A percentile compares a stretch with the other conserved stretches of the same genome.
phyloP scores from a whole-genome alignment of 2,888 invertebrate genomes.

The Athalia rosae region DNA sequence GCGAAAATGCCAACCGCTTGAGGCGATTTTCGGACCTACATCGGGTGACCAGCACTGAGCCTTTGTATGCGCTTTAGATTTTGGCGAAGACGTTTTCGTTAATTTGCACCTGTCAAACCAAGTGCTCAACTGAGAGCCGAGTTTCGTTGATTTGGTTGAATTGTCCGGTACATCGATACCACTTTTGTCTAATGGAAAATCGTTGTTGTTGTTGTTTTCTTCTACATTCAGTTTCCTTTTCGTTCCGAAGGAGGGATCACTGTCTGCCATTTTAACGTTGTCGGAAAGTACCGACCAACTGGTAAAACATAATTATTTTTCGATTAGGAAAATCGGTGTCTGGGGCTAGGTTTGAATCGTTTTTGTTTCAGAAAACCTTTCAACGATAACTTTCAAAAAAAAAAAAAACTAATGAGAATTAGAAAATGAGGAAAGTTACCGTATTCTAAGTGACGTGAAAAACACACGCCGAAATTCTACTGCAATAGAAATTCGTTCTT shows the following conservation, averaged over 20 bases:
- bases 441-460: no score
- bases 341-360: no score
- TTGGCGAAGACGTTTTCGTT: not conserved
- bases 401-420: no score
- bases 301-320: no score
- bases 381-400: no score
- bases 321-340: no score
- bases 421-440: no score
- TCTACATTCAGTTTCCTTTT: not conserved
- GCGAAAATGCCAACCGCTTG: not conserved
- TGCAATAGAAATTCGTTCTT: no score
- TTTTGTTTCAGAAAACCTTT: no score
- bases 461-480: no score
- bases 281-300: no score
- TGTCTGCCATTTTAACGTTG: slow-evolving; percentile 2
- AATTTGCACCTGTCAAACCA: not conserved
- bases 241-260: not conserved
- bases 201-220: slow-evolving; percentile 26
- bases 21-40: not conserved
- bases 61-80: not conserved
- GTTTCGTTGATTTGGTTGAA: not conserved
- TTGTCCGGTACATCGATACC: not conserved
- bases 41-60: slow-evolving; percentile 24
- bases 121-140: not conserved
- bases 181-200: not conserved